Conservation (phyloP, 2,888 invertebrate genomes). For the Adelognathus sp. region DNA sequence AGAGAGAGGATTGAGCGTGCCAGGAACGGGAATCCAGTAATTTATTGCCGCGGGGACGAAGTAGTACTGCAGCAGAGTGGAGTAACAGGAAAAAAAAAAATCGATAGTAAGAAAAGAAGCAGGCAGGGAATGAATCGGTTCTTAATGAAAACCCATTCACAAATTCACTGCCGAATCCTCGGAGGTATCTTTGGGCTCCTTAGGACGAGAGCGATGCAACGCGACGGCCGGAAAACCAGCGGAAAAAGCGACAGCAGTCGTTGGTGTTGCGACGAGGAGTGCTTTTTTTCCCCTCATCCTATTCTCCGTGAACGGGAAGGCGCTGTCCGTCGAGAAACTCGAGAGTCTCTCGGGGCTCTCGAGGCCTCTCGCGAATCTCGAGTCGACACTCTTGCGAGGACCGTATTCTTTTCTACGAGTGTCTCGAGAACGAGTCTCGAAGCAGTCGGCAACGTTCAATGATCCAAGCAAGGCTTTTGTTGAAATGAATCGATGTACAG, state of each 20-base stretch:
- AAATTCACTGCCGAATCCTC: constrained; percentile 60
- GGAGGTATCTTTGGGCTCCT: constrained; percentile 50
- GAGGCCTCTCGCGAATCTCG: constrained; percentile 57
- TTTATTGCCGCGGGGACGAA: constrained; percentile 62
- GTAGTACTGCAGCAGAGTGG: constrained; percentile 27
- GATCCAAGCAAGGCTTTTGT: constrained; percentile 14
- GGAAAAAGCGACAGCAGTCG: constrained; percentile 6
- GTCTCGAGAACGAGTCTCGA: constrained; percentile 41
- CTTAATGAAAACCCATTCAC: constrained; percentile 76
- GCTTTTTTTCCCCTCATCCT: constrained; percentile 54
- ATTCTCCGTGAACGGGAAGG: constrained; percentile 47
- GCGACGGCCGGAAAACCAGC: constrained; percentile 39
- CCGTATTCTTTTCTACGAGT: constrained; percentile 53
- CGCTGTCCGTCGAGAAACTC: constrained; percentile 54
- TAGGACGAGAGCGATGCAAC: constrained; percentile 43
- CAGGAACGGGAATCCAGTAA: constrained; percentile 61
- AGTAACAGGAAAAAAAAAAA: constrained; percentile 35
- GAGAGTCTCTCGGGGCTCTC: constrained; percentile 51
- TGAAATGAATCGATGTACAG: constrained; percentile 19
- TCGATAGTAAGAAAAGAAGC: constrained; percentile 50
- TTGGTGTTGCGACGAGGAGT: constrained; percentile 35
- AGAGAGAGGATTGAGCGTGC: constrained; percentile 25
- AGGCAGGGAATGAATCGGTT: constrained; percentile 71
- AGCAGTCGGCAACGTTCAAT: constrained; percentile 27
- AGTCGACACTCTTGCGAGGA: constrained; percentile 55